Evolutionary conservation across 2,113 vertebrate species (phyloP).

Genomic region (Otis tarda): DNA sequence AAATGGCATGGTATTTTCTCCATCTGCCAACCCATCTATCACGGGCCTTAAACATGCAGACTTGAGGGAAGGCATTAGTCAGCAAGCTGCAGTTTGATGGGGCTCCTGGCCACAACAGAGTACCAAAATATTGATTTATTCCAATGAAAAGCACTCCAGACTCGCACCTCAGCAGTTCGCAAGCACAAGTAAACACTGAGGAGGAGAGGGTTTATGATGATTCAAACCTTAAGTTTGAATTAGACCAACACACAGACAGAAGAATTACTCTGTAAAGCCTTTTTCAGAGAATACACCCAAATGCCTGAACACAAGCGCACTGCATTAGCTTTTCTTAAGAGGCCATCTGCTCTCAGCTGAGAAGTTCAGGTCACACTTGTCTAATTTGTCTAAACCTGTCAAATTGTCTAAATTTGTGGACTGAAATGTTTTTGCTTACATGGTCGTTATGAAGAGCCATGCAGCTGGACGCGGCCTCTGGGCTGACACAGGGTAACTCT

Average conservation of each 20-base stretch:
- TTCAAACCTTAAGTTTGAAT: neutral
- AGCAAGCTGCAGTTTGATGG: neutral
- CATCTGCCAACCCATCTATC: slow-evolving; percentile 22
- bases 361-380: neutral
- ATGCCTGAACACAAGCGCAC: neutral
- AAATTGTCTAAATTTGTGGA: neutral
- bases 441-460: neutral
- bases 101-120: neutral
- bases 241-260: neutral
- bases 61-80: slow-evolving; percentile 17
- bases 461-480: neutral
- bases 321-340: neutral
- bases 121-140: neutral
- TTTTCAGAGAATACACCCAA: neutral
- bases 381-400: neutral
- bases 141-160: neutral
- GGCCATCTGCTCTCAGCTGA: neutral
- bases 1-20: slow-evolving; percentile 32
- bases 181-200: neutral
- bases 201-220: neutral
- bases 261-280: neutral
- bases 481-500: neutral
- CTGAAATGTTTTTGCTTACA: neutral
- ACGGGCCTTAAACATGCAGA: neutral
- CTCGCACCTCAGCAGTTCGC: neutral